phyloP scores from a whole-genome alignment of 2,113 vertebrate species.

The Mesocricetus auratus region DNA sequence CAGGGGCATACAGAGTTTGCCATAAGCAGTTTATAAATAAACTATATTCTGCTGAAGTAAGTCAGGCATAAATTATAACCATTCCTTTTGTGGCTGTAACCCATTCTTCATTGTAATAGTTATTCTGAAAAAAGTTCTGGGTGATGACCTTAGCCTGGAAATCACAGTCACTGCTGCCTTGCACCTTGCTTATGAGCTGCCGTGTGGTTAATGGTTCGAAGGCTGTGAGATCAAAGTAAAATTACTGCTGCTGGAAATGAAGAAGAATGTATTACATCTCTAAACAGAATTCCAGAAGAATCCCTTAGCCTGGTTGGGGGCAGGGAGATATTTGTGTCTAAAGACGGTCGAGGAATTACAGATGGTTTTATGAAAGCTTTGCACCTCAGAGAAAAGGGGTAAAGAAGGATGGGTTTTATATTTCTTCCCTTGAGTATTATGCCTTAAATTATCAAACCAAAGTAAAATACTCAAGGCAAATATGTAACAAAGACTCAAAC shows the following conservation, averaged over 20 bases:
- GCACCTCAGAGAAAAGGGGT: background rate
- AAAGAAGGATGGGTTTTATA: conserved; percentile 30
- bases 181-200: conserved; percentile 86
- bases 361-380: conserved; percentile 77
- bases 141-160: conserved; percentile 89
- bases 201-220: conserved; percentile 86
- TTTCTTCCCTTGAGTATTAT: conserved; percentile 76
- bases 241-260: conserved; percentile 84
- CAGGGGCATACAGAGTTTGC: conserved; percentile 91
- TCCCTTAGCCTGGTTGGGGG: conserved; percentile 67
- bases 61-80: conserved; percentile 91
- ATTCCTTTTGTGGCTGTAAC: conserved; percentile 88
- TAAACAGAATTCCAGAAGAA: conserved; percentile 84
- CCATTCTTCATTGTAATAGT: conserved; percentile 89
- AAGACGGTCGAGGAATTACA: conserved; percentile 72
- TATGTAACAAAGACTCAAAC: conserved; percentile 73
- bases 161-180: conserved; percentile 86
- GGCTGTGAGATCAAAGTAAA: conserved; percentile 87
- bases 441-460: conserved; percentile 81
- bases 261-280: conserved; percentile 77
- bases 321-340: conserved; percentile 56
- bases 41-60: conserved; percentile 91
- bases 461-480: conserved; percentile 79
- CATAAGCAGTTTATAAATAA: conserved; percentile 94
- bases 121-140: conserved; percentile 88